A percentile compares a stretch with the other conserved stretches of the same genome.
Evolutionary conservation across 2,113 vertebrate genomes (phyloP).

Genomic region (Onychostruthus taczanowskii): DNA sequence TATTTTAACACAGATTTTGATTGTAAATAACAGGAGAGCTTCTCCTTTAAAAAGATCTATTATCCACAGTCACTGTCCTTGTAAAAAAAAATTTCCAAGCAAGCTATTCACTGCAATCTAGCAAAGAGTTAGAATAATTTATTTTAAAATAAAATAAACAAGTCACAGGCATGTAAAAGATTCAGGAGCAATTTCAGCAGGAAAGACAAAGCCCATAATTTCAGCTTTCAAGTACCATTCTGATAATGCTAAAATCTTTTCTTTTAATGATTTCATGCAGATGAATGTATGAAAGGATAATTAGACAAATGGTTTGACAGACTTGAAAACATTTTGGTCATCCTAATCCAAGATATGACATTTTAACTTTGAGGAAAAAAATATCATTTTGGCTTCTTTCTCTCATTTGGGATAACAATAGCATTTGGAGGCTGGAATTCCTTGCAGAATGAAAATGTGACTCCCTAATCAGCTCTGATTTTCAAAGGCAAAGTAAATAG

Average conservation of each 20-base stretch:
- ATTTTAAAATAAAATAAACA: neutral
- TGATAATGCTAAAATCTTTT: neutral
- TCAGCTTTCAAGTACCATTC: neutral
- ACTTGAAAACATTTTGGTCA: neutral
- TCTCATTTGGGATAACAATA: neutral
- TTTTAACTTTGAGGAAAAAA: neutral
- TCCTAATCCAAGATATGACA: neutral
- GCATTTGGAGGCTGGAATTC: neutral
- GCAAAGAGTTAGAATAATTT: neutral
- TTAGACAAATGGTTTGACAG: neutral
- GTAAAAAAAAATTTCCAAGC: neutral
- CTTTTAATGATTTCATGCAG: neutral
- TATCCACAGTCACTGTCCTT: neutral
- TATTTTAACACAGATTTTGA: neutral
- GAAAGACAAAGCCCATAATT: neutral
- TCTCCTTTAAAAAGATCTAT: neutral
- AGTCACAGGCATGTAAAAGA: neutral
- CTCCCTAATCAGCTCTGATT: neutral
- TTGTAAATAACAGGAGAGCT: neutral
- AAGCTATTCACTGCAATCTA: neutral
- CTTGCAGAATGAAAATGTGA: neutral
- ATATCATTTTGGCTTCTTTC: neutral
- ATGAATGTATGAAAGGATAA: neutral
- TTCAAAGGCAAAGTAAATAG: neutral
- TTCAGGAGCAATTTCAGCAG: neutral